Evolutionary conservation across 2,888 invertebrate species (phyloP).

Genomic region (Sympetrum striolatum): DNA sequence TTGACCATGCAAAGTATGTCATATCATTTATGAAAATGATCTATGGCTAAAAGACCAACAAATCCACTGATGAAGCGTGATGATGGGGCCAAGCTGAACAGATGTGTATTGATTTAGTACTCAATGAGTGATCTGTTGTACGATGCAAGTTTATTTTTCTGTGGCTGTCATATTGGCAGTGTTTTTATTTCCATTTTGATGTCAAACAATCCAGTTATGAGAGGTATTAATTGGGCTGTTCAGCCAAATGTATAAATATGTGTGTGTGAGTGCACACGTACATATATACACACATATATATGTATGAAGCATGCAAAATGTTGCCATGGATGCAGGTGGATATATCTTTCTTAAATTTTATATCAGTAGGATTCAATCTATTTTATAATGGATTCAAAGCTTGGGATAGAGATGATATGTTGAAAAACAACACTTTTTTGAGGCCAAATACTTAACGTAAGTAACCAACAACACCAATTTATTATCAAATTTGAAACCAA

Average conservation of each 20-base stretch:
- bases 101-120: conserved; percentile 23
- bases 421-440: neutral
- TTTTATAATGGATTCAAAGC: neutral
- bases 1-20: neutral
- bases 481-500: neutral
- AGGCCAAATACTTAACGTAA: neutral
- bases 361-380: conserved; percentile 14
- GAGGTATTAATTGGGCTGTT: neutral
- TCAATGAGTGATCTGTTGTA: neutral
- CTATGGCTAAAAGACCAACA: conserved; percentile 21
- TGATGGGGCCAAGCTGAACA: conserved; percentile 36
- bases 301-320: neutral
- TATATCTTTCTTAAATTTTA: conserved; percentile 33
- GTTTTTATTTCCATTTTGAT: conserved; percentile 17
- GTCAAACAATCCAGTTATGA: conserved; percentile 1
- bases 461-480: neutral
- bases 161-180: neutral
- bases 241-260: neutral
- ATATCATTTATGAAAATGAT: conserved; percentile 32
- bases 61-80: neutral
- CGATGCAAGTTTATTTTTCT: conserved; percentile 12
- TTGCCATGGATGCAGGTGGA: neutral
- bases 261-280: neutral
- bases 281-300: neutral
- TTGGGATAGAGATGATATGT: neutral